Conservation (phyloP, 2,113 vertebrate species). For the Dasyurus viverrinus region DNA sequence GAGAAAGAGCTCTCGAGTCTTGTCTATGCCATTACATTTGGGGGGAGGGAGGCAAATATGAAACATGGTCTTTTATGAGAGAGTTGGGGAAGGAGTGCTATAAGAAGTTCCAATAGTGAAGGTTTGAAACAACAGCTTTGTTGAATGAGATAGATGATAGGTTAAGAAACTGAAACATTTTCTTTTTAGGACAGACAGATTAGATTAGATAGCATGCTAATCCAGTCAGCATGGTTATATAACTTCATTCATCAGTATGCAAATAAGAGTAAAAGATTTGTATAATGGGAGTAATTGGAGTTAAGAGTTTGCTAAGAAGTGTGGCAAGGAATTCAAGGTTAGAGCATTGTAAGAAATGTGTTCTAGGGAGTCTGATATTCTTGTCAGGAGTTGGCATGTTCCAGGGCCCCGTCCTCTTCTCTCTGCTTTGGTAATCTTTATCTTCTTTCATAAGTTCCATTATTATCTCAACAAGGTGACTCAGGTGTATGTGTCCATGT, state of each 20-base stretch:
- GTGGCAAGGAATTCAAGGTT: neutral
- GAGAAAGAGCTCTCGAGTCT: neutral
- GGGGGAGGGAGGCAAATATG: neutral
- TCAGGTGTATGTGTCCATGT: neutral
- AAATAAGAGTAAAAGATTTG: neutral
- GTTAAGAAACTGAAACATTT: neutral
- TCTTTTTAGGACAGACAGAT: neutral
- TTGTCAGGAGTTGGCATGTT: no score
- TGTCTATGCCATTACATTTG: neutral
- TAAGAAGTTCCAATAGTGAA: neutral
- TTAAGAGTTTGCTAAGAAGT: neutral
- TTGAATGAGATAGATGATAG: neutral
- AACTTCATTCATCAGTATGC: neutral
- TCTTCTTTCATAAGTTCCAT: neutral
- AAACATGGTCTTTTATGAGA: neutral
- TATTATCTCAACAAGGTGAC: neutral
- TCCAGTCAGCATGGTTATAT: neutral
- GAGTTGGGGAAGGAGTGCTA: neutral
- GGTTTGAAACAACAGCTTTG: neutral
- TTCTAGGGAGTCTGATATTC: neutral
- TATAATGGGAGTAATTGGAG: neutral
- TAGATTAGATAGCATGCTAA: neutral
- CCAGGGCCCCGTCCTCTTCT: neutral
- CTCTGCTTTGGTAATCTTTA: neutral
- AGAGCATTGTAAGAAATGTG: neutral